phyloP scores from a whole-genome alignment of 2,113 vertebrate species.

The Seriola quinqueradiata region DNA sequence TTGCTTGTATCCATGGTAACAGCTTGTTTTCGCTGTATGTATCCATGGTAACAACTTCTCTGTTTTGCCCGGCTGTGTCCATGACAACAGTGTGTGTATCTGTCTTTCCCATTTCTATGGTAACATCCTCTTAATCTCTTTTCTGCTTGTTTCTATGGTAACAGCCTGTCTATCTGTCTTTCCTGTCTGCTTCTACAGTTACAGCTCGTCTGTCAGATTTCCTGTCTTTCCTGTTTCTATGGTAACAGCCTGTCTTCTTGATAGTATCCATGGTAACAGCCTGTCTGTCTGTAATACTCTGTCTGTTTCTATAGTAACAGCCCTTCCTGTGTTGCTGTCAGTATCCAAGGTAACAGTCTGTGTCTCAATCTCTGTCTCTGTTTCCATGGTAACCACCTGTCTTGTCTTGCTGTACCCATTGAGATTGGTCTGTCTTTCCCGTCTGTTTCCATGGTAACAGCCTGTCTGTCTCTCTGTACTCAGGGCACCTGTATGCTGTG shows the following conservation, averaged over 20 bases:
- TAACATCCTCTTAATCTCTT: no score
- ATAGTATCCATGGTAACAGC: conserved; percentile 1
- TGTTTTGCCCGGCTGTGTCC: neutral
- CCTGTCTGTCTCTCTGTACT: neutral
- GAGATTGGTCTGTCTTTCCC: neutral
- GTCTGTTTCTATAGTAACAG: neutral
- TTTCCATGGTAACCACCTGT: neutral
- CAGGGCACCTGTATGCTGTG: conserved; percentile 83
- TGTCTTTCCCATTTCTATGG: no score
- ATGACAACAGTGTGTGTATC: no score
- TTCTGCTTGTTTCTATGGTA: no score
- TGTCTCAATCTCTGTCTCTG: neutral
- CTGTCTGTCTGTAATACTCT: no score
- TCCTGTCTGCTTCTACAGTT: no score
- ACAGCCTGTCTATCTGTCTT: neutral
- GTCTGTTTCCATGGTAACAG: neutral
- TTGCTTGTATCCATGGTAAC: neutral
- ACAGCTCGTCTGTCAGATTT: neutral
- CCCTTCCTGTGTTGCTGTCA: neutral
- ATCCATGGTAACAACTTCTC: neutral
- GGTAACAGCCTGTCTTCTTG: neutral
- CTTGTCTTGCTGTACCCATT: neutral
- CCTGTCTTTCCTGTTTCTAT: neutral
- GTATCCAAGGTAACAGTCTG: no score
- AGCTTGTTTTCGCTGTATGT: neutral